A percentile compares a stretch with the other conserved stretches of the same genome.
Conservation (phyloP, 2,113 vertebrate species). For the Labeo rohita region DNA sequence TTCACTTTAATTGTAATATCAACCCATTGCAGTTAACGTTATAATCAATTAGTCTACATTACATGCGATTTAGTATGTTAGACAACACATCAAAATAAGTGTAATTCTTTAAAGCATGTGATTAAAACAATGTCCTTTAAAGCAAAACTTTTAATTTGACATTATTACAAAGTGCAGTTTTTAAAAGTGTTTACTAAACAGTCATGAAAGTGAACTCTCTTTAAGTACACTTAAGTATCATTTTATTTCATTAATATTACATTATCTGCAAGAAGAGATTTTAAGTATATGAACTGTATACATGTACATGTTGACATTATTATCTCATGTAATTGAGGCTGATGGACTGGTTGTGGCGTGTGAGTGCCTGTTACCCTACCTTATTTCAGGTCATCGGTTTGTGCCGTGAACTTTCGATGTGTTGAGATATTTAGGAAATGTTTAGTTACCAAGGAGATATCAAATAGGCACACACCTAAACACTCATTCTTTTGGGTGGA, state of each 20-base stretch:
- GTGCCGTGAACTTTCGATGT: neutral
- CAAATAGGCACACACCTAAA: constrained; percentile 11
- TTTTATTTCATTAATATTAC: no score
- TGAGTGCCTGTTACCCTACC: neutral
- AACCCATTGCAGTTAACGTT: neutral
- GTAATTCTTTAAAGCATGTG: no score
- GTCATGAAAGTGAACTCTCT: no score
- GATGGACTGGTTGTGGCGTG: neutral
- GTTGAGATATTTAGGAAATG: constrained; percentile 5
- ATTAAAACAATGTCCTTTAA: neutral
- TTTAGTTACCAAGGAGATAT: constrained; percentile 2
- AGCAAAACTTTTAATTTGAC: neutral
- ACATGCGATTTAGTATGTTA: neutral
- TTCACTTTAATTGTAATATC: neutral
- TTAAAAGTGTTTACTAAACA: no score
- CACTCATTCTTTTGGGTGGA: neutral
- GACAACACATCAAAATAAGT: no score
- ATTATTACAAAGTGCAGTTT: no score
- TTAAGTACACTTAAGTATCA: no score
- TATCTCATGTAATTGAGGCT: neutral
- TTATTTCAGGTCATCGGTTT: neutral
- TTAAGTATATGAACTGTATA: neutral
- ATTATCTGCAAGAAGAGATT: no score
- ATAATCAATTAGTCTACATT: neutral
- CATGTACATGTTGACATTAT: neutral